These are phyloP conservation scores for Otus scops DNA, from an alignment of 2,797 vertebrate species.

Conservation along the genomic window DNA sequence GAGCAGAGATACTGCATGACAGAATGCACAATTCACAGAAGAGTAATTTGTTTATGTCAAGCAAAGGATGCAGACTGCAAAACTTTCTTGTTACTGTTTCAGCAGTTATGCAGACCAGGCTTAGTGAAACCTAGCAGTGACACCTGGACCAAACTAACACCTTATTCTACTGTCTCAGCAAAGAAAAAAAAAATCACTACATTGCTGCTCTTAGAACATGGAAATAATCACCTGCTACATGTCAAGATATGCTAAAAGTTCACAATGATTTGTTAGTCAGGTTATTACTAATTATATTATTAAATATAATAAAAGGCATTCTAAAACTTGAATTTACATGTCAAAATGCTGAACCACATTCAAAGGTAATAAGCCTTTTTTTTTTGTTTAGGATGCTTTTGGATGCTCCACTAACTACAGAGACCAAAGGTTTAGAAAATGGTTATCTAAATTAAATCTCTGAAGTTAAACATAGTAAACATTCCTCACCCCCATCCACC, in stretches of 20 bases:
- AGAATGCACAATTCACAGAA: background rate
- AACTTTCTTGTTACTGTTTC: background rate
- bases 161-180: background rate
- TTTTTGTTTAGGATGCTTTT: background rate
- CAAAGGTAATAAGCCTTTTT: background rate
- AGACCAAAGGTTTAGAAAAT: background rate
- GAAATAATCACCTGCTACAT: background rate
- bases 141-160: background rate
- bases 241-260: background rate
- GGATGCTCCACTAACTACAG: background rate
- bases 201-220: background rate
- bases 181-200: too few species aligned
- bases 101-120: background rate
- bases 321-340: background rate
- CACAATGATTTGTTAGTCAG: background rate
- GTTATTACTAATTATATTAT: background rate
- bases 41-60: background rate
- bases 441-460: background rate
- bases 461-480: background rate
- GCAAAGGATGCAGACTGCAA: background rate
- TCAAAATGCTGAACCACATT: background rate
- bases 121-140: background rate
- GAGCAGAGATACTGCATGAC: background rate
- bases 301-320: background rate
- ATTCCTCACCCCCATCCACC: background rate